Percentiles rank a stretch among this genome's conserved stretches.
phyloP scores from a whole-genome alignment of 2,797 vertebrate genomes.

The Naso thynnoides region DNA sequence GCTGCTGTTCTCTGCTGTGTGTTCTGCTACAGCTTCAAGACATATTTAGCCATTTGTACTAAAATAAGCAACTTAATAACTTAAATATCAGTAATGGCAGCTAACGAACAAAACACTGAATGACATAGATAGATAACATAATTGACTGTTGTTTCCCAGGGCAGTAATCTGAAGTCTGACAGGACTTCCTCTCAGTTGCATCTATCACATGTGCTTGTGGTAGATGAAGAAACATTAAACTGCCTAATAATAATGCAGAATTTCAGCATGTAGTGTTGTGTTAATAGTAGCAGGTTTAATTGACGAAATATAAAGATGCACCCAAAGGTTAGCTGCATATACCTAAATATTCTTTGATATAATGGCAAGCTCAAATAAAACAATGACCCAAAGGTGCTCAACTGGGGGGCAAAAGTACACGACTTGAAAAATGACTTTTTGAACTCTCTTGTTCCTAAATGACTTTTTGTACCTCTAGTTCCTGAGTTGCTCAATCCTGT shows the following conservation, averaged over 20 bases:
- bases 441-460: slow-evolving; percentile 47
- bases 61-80: slow-evolving; percentile 23
- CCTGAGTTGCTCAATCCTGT: slow-evolving; percentile 47
- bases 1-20: slow-evolving; percentile 52
- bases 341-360: slow-evolving; percentile 19
- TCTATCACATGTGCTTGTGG: slow-evolving; percentile 63
- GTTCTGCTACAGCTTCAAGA: slow-evolving; percentile 42
- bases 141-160: slow-evolving; percentile 55
- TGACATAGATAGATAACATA: slow-evolving; percentile 49
- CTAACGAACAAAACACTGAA: slow-evolving; percentile 55
- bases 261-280: slow-evolving; percentile 72
- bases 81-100: slow-evolving; percentile 29
- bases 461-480: slow-evolving; percentile 35
- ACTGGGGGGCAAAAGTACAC: slow-evolving; percentile 35
- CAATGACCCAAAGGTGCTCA: slow-evolving; percentile 32
- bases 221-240: slow-evolving; percentile 69
- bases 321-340: slow-evolving; percentile 39
- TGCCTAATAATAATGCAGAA: slow-evolving; percentile 78
- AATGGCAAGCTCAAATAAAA: slow-evolving; percentile 56
- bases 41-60: slow-evolving; percentile 1
- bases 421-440: slow-evolving; percentile 10
- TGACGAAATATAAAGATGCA: slow-evolving; percentile 68
- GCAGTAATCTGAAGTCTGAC: slow-evolving; percentile 55
- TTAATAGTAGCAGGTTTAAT: slow-evolving; percentile 74
- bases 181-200: slow-evolving; percentile 58